phyloP scores from a whole-genome alignment of 2,113 vertebrate species.

The Barnardius zonarius region DNA sequence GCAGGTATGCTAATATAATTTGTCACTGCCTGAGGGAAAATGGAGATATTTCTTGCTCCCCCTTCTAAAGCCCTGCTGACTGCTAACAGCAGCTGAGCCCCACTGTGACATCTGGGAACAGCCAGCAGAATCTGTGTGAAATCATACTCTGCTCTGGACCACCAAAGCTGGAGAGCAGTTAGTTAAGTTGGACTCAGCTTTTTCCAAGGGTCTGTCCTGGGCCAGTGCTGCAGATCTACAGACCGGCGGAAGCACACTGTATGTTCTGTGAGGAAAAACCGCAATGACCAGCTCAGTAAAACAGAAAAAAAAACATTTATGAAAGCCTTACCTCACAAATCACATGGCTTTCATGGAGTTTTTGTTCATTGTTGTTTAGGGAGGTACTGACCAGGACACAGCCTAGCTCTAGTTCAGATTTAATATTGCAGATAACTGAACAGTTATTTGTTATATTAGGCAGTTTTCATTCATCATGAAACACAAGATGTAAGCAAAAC shows the following conservation, averaged over 20 bases:
- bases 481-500: background rate
- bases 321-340: accelerated
- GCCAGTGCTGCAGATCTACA: background rate
- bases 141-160: background rate
- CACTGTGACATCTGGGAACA: accelerated
- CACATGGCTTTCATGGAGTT: accelerated
- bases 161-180: accelerated
- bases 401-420: background rate
- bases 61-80: background rate
- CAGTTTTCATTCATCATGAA: background rate
- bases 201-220: background rate
- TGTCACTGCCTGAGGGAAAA: background rate
- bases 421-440: background rate
- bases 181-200: background rate
- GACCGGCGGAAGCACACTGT: no score
- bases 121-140: background rate
- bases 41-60: background rate
- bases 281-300: background rate
- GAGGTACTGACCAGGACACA: accelerated
- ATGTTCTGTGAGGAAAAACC: background rate
- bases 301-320: background rate
- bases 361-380: background rate
- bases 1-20: background rate
- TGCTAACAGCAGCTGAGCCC: background rate
- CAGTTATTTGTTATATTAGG: background rate